Base-by-base conservation (phyloP, 1,140 invertebrate genomes). In the Philopotamus ludificatus region DNA sequence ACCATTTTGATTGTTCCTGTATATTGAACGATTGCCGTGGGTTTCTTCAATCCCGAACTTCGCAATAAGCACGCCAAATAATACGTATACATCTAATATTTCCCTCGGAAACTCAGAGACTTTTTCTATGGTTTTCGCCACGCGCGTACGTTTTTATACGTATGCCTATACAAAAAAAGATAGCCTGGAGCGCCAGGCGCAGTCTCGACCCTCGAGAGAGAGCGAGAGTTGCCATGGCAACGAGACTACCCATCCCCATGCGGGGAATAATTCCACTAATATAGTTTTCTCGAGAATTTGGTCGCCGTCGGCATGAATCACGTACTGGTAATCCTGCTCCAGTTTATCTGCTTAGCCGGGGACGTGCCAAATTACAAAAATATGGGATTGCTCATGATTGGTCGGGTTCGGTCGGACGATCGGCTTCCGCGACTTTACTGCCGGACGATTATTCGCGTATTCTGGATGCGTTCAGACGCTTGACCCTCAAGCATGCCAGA, bases 251-350 rank as follows among this genome's bases (percentile, higher is more conserved):
- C 16, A 8, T 50, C 49, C 21, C 49, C 20, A 26, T 15, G 10
- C 23, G 3, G 12, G 18, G 4, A 15, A 16, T 21, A 9, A 21
- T 10, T 23, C 50, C 9, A 16, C 50, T 26, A 53, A 53, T 26
- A 53, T 26, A 53, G 50, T 53, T 53, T 34, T 53, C 21, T n/a
- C 23, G 23, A 26, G 50, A 53, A 53, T 53, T 53, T 53, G 20
- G 47, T 21, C 15, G 47, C 47, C 47, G 15, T 21, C 23, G 3
- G 50, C 50, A 25, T 25, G 50, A 53, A 53, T 53, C 50, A 53
- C 50, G 50, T 53, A 10, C 50, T 4, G 16, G 28, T 53, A 23
- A 34, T 34, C 28, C 28, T 34, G 28, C 12, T 12, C 12, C 4
- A 34, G 28, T 34, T 34, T 34, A 34, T 34, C 28, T 34, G 12